Evolutionary conservation across 2,797 vertebrate species (phyloP), one percentile per base, ranked within the genome.

Genomic region (Anguilla marmorata): DNA sequence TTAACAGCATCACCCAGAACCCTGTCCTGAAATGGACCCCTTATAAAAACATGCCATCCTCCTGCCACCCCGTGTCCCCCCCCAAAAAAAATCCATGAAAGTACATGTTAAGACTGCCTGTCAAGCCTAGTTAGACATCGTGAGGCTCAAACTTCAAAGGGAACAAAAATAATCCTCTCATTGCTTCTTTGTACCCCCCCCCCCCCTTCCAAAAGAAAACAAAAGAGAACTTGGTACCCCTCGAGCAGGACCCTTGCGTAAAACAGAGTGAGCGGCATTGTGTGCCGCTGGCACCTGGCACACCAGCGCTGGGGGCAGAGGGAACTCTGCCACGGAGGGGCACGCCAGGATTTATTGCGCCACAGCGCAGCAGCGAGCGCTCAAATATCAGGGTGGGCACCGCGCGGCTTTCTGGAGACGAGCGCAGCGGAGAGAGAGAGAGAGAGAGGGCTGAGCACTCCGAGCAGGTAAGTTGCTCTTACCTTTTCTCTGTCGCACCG

Each of bases 271-370:
- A 87, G 89, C 85, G 90, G 92, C 92, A 94, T 94, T 94, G 33
- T 33, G 33, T 33, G 33, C 37, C 37, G 37, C 1, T 94, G 93
- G 93, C 91, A 92, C 93, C 93, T 91, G 82, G 89, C 87, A 90
- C 89, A 88, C 5, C 50, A 6, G 50, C 5, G 91, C 90, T 86
- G 91, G 92, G 93, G 91, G 91, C 91, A 91, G 90, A 90, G 86
- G 88, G 93, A 91, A 92, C 92, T 92, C 91, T 90, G 90, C 92
- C 93, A 84, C 87, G 86, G 90, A 89, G 89, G 89, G 88, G 91
- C 90, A 86, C 85, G n/a, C 90, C 94, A 90, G 95, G 94, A 96
- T 96, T 95, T 95, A 95, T 96, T 96, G 95, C 95, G 90, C 86
- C 90, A 90, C 91, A 94, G 91, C 93, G 93, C 93, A 91, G 91